Percentiles rank a stretch among this genome's conserved stretches.
Evolutionary conservation across 2,797 vertebrate species (phyloP).

Genomic region (Cossypha polioptera): DNA sequence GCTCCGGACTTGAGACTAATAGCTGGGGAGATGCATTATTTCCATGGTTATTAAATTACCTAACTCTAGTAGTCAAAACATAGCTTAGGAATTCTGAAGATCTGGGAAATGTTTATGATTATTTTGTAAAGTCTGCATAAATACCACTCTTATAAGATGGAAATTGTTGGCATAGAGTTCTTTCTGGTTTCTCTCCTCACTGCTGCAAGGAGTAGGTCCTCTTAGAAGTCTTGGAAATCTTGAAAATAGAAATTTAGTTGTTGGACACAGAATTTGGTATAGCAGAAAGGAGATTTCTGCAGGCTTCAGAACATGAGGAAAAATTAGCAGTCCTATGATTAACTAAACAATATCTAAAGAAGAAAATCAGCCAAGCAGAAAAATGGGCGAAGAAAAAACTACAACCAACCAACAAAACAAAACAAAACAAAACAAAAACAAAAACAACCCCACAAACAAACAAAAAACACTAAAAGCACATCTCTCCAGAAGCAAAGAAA

Average conservation of each 20-base stretch:
- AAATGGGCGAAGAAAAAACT: not conserved
- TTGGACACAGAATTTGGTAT: not conserved
- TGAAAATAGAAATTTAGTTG: not conserved
- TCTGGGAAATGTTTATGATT: not conserved
- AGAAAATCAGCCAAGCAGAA: not conserved
- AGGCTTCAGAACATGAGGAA: not conserved
- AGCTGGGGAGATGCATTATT: not conserved
- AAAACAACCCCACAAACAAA: not conserved
- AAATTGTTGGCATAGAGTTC: not conserved
- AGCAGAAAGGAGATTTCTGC: not conserved
- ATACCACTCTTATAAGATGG: not conserved
- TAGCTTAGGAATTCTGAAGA: not conserved
- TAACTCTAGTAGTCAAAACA: not conserved
- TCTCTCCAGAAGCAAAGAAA: not conserved
- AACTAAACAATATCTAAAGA: not conserved
- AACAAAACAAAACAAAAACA: no score
- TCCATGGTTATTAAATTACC: not conserved
- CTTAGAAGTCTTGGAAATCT: not conserved
- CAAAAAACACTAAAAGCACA: accelerated
- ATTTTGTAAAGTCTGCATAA: not conserved
- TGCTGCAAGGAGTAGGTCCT: not conserved
- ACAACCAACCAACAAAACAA: no score
- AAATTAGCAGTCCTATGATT: not conserved
- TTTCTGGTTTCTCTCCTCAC: not conserved
- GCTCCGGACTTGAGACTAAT: not conserved